Evolutionary conservation across 2,113 vertebrate genomes (phyloP), one percentile per base, ranked within the genome.

Genomic region (Eidolon helvum): DNA sequence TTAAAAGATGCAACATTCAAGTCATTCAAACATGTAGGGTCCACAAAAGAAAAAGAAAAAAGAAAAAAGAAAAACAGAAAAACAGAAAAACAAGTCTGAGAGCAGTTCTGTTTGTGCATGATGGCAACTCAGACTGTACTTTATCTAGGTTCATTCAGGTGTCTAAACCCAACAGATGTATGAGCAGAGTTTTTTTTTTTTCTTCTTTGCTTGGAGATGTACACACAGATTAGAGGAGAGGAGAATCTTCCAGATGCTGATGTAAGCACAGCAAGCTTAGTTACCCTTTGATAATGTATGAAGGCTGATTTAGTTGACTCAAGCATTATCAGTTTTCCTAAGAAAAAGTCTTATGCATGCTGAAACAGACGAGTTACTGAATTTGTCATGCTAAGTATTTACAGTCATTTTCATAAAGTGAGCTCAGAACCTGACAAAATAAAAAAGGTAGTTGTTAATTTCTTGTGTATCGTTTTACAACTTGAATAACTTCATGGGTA

Each of bases 391-490:
- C 87, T 8, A 90, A 80, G 61, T 90, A 97, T 95, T 95, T 97
- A 87, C 57, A 28, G 2, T 53, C 57, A 84, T 94, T 93, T 97
- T 95, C 90, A 96, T 97, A 98, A 98, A 97, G 21, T 97, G 95
- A 98, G 96, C 65, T 95, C 96, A 95, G 97, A 91, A 98, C 96
- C 92, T 85, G 97, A 98, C 87, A 98, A 97, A 97, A 98, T 98
- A 98, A 96, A 98, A 98, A 97, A 97, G 94, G 95, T 96, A 97
- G 98, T 94, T 85, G 97, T 96, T 96, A 97, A 96, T 96, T 98
- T 97, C 96, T 85, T 88, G 91, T 94, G 97, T 96, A 97, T 97
- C 95, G 94, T 98, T 96, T 98, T 22, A 86, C 96, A 98, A 97
- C 1, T 97, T 98, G 87, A 97, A 95, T 89, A 93, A 90, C 45